Evolutionary conservation across 1,140 invertebrate genomes (phyloP).

Genomic region (Heterodera schachtii): DNA sequence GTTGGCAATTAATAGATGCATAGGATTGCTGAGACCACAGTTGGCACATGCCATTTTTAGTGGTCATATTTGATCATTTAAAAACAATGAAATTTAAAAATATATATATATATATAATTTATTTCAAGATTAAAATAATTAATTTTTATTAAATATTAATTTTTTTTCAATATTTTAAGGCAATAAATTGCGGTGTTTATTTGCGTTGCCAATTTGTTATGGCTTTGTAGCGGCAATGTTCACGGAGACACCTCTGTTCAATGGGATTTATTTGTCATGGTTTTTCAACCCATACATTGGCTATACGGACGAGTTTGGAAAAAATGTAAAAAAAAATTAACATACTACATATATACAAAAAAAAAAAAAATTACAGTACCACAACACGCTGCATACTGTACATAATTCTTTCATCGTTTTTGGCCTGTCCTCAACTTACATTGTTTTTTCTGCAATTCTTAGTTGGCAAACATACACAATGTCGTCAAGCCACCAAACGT

Average conservation of each 20-base stretch:
- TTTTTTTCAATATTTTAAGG: neutral
- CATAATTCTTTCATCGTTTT: constrained; percentile 26
- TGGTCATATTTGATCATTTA: neutral
- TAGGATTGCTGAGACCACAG: constrained; percentile 22
- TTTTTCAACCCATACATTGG: constrained; percentile 36
- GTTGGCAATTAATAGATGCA: constrained; percentile 20
- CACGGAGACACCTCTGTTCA: constrained; percentile 27
- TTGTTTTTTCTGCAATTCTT: constrained; percentile 9
- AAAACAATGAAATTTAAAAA: too few species aligned
- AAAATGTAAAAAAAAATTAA: neutral
- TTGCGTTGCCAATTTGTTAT: neutral
- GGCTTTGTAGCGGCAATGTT: neutral
- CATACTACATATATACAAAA: too few species aligned
- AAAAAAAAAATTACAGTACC: constrained; percentile 8
- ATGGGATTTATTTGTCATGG: constrained; percentile 28
- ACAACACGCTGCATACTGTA: neutral
- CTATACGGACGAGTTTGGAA: constrained; percentile 17
- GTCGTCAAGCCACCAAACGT: neutral
- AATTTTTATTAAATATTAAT: too few species aligned
- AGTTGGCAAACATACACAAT: neutral
- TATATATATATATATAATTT: too few species aligned
- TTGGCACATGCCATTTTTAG: constrained; percentile 19
- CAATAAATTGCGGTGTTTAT: neutral
- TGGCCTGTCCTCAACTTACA: constrained; percentile 13
- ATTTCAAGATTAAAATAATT: too few species aligned